Conservation (phyloP, 2,888 invertebrate genomes). For the Drosophila stalkeri region DNA sequence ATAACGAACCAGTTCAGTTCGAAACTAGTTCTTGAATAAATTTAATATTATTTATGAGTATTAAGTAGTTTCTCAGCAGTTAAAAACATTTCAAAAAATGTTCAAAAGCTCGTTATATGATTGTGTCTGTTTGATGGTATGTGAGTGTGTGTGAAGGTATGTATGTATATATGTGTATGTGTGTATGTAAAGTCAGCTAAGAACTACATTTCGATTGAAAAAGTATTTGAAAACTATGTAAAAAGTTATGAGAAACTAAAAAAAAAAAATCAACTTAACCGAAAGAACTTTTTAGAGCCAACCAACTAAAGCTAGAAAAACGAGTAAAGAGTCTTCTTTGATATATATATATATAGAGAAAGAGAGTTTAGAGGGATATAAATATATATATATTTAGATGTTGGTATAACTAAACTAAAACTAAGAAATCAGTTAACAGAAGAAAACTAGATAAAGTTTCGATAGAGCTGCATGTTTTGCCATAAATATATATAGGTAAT, state of each 20-base stretch:
- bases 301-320: constrained; percentile 29
- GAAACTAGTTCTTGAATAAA: background rate
- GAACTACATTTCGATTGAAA: constrained; percentile 36
- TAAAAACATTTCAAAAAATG: background rate
- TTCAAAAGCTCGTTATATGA: background rate
- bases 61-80: background rate
- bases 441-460: constrained; percentile 41
- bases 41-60: background rate
- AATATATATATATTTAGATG: constrained; percentile 6
- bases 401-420: constrained; percentile 49
- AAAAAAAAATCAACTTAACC: constrained; percentile 12
- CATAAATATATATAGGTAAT: constrained; percentile 3
- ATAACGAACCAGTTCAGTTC: background rate
- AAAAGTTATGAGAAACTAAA: constrained; percentile 11
- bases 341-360: background rate
- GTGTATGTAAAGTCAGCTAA: constrained; percentile 29
- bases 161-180: constrained; percentile 8
- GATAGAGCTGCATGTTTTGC: constrained; percentile 36
- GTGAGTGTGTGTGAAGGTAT: constrained; percentile 6
- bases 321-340: constrained; percentile 11
- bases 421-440: constrained; percentile 31
- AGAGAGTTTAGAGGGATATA: constrained; percentile 9
- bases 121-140: background rate
- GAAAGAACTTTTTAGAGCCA: constrained; percentile 13
- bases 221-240: constrained; percentile 23